Percentiles rank a stretch among this genome's conserved stretches.
Evolutionary conservation across 2,797 vertebrate genomes (phyloP).

Genomic region (Heliangelus exortis): DNA sequence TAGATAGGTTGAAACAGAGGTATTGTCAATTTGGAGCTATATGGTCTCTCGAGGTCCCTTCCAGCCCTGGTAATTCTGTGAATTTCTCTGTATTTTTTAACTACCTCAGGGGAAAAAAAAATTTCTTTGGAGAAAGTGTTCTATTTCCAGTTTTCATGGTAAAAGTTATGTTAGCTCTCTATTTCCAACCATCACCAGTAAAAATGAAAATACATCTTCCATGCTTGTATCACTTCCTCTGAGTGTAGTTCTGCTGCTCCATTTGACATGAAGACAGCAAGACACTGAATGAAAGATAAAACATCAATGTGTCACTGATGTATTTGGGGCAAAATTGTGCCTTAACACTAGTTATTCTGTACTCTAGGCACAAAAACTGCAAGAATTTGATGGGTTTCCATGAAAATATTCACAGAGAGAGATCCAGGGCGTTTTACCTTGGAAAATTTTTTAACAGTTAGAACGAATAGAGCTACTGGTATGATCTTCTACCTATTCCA

Average conservation of each 20-base stretch:
- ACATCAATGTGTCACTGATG: background rate
- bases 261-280: background rate
- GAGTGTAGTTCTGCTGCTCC: background rate
- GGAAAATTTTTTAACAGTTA: background rate
- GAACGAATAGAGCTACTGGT: background rate
- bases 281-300: background rate
- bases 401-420: background rate
- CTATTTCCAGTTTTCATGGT: background rate
- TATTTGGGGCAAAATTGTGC: background rate
- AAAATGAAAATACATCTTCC: background rate
- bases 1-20: background rate
- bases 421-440: background rate
- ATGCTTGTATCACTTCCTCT: background rate
- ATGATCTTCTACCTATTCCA: background rate
- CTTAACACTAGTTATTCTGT: background rate
- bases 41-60: no score
- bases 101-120: background rate
- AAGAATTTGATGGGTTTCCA: background rate
- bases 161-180: background rate
- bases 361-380: background rate
- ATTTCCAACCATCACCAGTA: background rate
- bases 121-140: background rate
- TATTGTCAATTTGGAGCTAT: background rate
- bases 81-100: no score
- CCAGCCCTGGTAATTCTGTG: no score